Base-by-base conservation (phyloP, 2,797 vertebrate genomes). In the Sandelia bainsii region DNA sequence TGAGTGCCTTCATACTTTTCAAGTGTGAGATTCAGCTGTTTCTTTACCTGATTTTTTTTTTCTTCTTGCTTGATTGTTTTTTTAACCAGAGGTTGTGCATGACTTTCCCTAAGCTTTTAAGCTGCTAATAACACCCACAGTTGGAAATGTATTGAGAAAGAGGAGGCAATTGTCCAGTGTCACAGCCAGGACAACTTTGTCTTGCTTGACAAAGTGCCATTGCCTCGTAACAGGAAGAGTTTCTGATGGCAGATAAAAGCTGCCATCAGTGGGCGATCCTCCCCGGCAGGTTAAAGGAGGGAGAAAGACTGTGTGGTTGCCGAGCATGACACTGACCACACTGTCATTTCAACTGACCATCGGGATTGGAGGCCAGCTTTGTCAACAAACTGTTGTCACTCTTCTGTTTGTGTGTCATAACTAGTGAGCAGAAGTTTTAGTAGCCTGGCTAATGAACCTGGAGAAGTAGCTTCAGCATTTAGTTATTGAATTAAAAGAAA, bases 181-280 rank as follows among this genome's bases (percentile, higher is more conserved):
- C 56, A 49, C 34, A 72, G 40, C 37, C 63, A 44, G 64, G 60
- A 73, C 72, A 83, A 92, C 75, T 87, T 89, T 78, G 83, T 77
- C 71, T 85, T 80, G 83, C 64, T 87, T 79, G 93, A 95, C 78
- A 90, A 93, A 74, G 85, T 93, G 88, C 87, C 89, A 83, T 75
- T 81, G 76, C 77, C 88, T 92, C 72, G 80, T 70, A 89, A 82
- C 57, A 82, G 81, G 53, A 87, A 86, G 72, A 79, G 87, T 62
- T 89, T 76, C 86, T 90, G 87, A 72, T 83, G 49, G 80, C 86
- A 85, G 93, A 95, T 90, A 88, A 93, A 91, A 77, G 82, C 57
- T 68, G 85, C 66, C 84, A 79, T 67, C 78, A 72, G 62, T 79
- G 62, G 44, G 59, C 84, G 32, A 62, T 81, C 59, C 75, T 93